Conservation (phyloP, 2,888 invertebrate species). For the Protodeltote pygarga region DNA sequence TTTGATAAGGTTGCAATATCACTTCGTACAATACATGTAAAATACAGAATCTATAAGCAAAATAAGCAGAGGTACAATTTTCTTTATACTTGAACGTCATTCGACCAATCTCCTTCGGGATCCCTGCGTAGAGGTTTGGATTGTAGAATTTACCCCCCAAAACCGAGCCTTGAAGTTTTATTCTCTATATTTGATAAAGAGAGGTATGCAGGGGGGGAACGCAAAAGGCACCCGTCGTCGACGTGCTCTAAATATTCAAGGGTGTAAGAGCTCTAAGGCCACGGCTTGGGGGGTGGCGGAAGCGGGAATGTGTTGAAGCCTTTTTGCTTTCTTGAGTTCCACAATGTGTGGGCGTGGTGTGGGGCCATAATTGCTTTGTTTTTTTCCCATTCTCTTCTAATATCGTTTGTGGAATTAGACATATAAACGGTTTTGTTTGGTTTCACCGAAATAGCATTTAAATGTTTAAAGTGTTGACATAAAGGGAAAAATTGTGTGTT, state of each 20-base stretch:
- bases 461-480: too few relatives aligned
- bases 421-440: too few relatives aligned
- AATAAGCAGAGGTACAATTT: too few relatives aligned
- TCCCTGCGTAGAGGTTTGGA: constrained; percentile 8
- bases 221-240: constrained; percentile 32
- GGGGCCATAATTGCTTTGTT: too few relatives aligned
- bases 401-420: too few relatives aligned
- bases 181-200: constrained; percentile 48
- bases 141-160: constrained; percentile 33
- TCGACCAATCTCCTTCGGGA: constrained; percentile 22
- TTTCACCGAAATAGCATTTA: too few relatives aligned
- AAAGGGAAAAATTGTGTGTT: too few relatives aligned
- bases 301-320: constrained; percentile 3
- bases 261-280: constrained; percentile 18
- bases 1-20: too few relatives aligned
- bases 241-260: constrained; percentile 58
- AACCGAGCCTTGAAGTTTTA: constrained; percentile 32
- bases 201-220: constrained; percentile 36
- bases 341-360: too few relatives aligned
- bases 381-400: too few relatives aligned
- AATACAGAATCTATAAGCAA: too few relatives aligned
- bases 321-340: constrained; percentile 1
- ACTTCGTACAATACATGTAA: background rate
- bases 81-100: too few relatives aligned
- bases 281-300: constrained; percentile 1